Evolutionary conservation across 2,888 invertebrate species (phyloP), one percentile per base, ranked within the genome.

Genomic region (Piscicola geometra): DNA sequence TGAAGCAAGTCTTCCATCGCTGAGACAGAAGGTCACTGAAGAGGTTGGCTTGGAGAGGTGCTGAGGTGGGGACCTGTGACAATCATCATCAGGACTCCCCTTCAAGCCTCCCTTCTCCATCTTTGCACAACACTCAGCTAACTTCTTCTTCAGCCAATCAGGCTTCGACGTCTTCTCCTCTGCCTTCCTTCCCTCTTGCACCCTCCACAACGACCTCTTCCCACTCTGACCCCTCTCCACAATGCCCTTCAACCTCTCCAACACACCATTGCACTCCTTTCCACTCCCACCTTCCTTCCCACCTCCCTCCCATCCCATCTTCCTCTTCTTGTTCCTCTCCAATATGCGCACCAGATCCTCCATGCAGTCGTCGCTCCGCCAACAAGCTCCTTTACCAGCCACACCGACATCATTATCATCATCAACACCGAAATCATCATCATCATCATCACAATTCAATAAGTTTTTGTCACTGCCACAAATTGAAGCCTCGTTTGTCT

Each of bases 121-220:
- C n/a, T n/a, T n/a, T n/a, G n/a, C n/a, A n/a, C n/a, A n/a, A n/a
- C n/a, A n/a, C n/a, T n/a, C n/a, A n/a, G n/a, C n/a, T n/a, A 56
- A n/a, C 60, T 21, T 56, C n/a, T 56, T 56, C 60, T 56, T 56
- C n/a, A 56, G 25, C 60, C 60, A 56, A 56, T 56, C 60, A 56
- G 60, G 60, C 60, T 21, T 56, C 5, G 60, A 56, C 5, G 5
- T 56, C n/a, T 56, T 56, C 5, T 5, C n/a, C 9, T 21, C 25
- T 21, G 60, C 5, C 25, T 21, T 56, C n/a, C n/a, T 56, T 5
- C 3, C 60, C 21, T 47, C 50, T 47, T 47, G 12, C 21, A 25
- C 25, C 12, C 25, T 56, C 60, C 60, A 56, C 9, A 5, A 18
- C n/a, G 15, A 18, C n/a, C 60, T 56, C 25, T 56, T 56, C 25